Conservation (phyloP, 2,113 vertebrate genomes). For the Myotis yumanensis region DNA sequence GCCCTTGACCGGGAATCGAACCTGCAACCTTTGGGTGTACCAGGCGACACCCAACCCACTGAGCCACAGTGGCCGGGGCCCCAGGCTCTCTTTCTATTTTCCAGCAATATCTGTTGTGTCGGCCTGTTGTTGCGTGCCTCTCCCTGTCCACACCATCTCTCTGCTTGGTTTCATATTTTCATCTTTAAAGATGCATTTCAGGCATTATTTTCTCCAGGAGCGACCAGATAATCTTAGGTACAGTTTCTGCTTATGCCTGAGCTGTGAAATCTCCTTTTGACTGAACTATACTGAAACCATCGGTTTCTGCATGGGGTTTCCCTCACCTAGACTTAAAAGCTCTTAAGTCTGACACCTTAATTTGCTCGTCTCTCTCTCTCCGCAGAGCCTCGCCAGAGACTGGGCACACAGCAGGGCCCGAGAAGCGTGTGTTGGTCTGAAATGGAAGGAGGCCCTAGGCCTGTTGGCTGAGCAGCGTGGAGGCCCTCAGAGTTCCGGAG, state of each 20-base stretch:
- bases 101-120: too few relatives aligned
- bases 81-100: too few relatives aligned
- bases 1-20: background rate
- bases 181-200: constrained; percentile 2
- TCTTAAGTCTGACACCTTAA: background rate
- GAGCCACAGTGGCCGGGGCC: background rate
- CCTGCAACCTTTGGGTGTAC: background rate
- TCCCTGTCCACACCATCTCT: too few relatives aligned
- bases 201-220: background rate
- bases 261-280: background rate
- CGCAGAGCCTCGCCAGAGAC: background rate
- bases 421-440: background rate
- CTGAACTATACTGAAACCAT: background rate
- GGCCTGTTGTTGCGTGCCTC: too few relatives aligned
- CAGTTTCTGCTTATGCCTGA: background rate
- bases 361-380: background rate
- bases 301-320: background rate
- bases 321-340: background rate
- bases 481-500: background rate
- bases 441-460: background rate
- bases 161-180: too few relatives aligned
- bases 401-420: background rate
- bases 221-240: background rate
- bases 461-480: background rate
- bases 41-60: background rate